These are phyloP conservation scores for Margaritifera margaritifera DNA, from an alignment of 2,888 invertebrate species.

Conservation along the genomic window DNA sequence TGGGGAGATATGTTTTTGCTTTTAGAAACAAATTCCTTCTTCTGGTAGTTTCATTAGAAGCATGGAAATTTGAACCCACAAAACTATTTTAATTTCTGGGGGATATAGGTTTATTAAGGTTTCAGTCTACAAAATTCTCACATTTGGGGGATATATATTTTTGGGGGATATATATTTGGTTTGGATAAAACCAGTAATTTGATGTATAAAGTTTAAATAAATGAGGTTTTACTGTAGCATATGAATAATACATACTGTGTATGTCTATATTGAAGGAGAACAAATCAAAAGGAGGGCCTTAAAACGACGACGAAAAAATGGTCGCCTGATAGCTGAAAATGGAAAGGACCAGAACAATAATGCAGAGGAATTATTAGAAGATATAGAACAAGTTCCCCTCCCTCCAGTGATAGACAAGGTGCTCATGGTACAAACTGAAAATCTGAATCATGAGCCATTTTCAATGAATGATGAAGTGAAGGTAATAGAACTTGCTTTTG, in stretches of 20 bases:
- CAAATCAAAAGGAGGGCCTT: conserved; percentile 4
- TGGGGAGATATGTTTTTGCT: too few relatives aligned
- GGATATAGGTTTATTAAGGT: too few relatives aligned
- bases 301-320: conserved; percentile 14
- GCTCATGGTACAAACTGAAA: conserved; percentile 95
- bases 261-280: conserved; percentile 7
- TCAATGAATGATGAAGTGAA: conserved; percentile 95
- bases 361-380: neutral
- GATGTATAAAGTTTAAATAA: too few relatives aligned
- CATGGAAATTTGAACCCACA: too few relatives aligned
- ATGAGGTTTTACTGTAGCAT: too few relatives aligned
- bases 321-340: conserved; percentile 9
- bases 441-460: conserved; percentile 90
- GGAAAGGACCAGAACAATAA: neutral
- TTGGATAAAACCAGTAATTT: too few relatives aligned
- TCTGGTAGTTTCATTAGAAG: too few relatives aligned
- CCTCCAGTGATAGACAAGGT: conserved; percentile 37
- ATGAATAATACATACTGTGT: neutral
- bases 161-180: too few relatives aligned
- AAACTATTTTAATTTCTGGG: too few relatives aligned
- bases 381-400: conserved; percentile 10
- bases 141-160: too few relatives aligned
- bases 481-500: conserved; percentile 69
- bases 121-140: too few relatives aligned
- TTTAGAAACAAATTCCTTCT: too few relatives aligned